Evolutionary conservation across 2,113 vertebrate genomes (phyloP).

Genomic region (Nibea albiflora): DNA sequence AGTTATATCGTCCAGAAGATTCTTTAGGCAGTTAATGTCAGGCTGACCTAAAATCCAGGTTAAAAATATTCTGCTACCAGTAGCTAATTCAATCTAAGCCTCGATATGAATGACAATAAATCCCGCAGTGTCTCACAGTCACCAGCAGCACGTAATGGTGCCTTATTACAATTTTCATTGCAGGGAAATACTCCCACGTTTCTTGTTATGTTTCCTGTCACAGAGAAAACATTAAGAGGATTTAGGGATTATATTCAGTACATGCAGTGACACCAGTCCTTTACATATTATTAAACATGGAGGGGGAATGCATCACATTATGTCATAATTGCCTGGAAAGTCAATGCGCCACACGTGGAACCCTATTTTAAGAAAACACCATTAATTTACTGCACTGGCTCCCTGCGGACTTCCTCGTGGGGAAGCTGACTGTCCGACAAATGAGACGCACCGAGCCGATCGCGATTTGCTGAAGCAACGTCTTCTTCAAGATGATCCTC

Average conservation of each 20-base stretch:
- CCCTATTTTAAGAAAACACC: slow-evolving; percentile 43
- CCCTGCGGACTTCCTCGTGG: slow-evolving; percentile 23
- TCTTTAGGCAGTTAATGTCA: neutral
- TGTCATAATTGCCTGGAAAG: slow-evolving; percentile 50
- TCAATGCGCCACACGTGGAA: slow-evolving; percentile 24
- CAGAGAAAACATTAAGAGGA: slow-evolving; percentile 64
- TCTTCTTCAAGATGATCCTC: neutral
- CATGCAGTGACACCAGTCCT: slow-evolving; percentile 36
- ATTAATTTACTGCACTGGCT: slow-evolving; percentile 38
- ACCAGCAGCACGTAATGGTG: slow-evolving; percentile 31
- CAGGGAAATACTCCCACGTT: slow-evolving; percentile 10
- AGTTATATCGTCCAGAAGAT: too few relatives aligned
- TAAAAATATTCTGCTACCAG: neutral
- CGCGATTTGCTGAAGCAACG: neutral
- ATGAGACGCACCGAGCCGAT: slow-evolving; percentile 36
- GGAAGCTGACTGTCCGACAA: slow-evolving; percentile 21
- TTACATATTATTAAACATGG: slow-evolving; percentile 47
- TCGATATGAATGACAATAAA: too few relatives aligned
- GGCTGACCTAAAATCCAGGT: neutral
- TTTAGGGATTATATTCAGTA: slow-evolving; percentile 58
- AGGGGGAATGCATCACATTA: slow-evolving; percentile 51
- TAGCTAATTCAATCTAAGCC: slow-evolving; percentile 1
- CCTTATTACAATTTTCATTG: slow-evolving; percentile 11
- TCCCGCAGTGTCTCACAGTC: neutral
- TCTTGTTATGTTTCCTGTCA: slow-evolving; percentile 44